Evolutionary conservation across 1,140 invertebrate species (phyloP), one percentile per base, ranked within the genome.

Genomic region (Chionoecetes opilio): DNA sequence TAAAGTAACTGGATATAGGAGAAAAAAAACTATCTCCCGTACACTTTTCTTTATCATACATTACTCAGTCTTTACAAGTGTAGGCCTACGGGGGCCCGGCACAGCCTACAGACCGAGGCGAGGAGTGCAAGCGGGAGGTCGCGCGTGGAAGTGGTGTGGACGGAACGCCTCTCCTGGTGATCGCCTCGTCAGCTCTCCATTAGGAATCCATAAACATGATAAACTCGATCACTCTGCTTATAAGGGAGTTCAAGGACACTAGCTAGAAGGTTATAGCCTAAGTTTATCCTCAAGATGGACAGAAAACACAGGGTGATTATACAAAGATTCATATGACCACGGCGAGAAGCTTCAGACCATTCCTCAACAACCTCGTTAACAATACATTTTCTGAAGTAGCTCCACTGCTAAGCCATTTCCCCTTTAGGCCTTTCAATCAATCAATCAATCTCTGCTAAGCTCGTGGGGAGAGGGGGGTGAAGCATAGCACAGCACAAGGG

Each of bases 31-130:
- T n/a, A n/a, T n/a, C 63, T n/a, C 21, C 21, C n/a, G 63, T 75
- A 75, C 63, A 75, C 26, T 75, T 75, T 75, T 75, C 26, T 75
- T 75, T 75, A 75, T 75, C 21, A 75, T 75, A 75, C 63, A 75
- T 11, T 26, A 8, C n/a, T 75, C 6, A 75, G 11, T 75, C 63
- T 26, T 75, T 75, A 75, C 26, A 75, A 11, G 63, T 75, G 63
- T 2, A 26, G 63, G 63, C 63, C 63, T 3, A 11, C 0, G 6
- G n/a, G 21, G 63, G 63, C 63, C 63, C 21, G 63, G 63, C 63
- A 75, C 63, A 75, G 63, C 63, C 63, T 75, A 75, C 63, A 75
- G 63, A 75, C 63, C 21, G 63, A 75, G 6, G 63, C 63, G 63
- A 75, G 63, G n/a, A n/a, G 63, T 26, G 63, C 63, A 75, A 75